Evolutionary conservation across 2,113 vertebrate genomes (phyloP).

Genomic region (Prunella fulvescens): DNA sequence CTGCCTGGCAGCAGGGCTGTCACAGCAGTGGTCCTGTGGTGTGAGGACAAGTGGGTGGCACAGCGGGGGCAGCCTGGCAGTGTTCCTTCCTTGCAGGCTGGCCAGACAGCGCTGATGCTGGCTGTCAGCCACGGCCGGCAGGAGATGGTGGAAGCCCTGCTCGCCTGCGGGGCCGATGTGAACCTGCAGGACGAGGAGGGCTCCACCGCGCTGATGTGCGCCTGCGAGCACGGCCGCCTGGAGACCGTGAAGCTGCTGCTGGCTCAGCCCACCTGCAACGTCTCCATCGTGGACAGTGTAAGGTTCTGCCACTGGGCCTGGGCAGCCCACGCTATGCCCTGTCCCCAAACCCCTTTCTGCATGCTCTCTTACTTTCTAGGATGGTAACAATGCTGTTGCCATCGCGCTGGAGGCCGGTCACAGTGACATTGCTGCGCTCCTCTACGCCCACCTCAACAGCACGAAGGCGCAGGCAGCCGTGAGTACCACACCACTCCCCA

Average conservation of each 20-base stretch:
- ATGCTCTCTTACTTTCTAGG: constrained; percentile 66
- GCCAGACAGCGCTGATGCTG: constrained; percentile 92
- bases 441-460: constrained; percentile 83
- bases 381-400: constrained; percentile 89
- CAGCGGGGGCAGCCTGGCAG: background rate
- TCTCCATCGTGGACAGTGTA: constrained; percentile 86
- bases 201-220: constrained; percentile 94
- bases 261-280: constrained; percentile 83
- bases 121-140: constrained; percentile 89
- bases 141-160: constrained; percentile 89
- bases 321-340: accelerated
- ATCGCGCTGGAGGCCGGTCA: constrained; percentile 90
- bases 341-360: background rate
- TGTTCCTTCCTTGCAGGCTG: constrained; percentile 73
- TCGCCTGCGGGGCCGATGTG: constrained; percentile 81
- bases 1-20: background rate
- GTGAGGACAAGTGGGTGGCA: accelerated
- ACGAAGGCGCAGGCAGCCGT: constrained; percentile 67
- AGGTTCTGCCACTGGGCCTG: background rate
- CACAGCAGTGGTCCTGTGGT: background rate
- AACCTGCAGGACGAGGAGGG: constrained; percentile 92
- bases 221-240: constrained; percentile 87
- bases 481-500: constrained; percentile 7
- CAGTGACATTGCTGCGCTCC: constrained; percentile 86
- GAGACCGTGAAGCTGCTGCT: constrained; percentile 88